Percentiles rank a stretch among this genome's conserved stretches.
Evolutionary conservation across 2,888 invertebrate genomes (phyloP).

Genomic region (Ophioninae sp.): DNA sequence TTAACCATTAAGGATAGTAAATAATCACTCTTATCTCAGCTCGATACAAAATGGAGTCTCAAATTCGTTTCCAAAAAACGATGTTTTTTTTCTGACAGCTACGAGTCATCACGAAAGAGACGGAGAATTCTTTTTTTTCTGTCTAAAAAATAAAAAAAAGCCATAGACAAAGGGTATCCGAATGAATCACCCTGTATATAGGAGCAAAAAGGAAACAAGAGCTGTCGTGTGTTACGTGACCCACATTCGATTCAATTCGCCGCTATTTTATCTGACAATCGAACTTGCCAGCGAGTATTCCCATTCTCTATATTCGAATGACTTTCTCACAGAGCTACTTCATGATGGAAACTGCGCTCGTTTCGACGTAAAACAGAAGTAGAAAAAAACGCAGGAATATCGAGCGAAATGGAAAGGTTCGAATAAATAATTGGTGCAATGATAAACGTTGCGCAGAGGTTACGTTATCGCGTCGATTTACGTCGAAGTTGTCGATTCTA

Average conservation of each 20-base stretch:
- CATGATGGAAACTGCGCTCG: slow-evolving; percentile 15
- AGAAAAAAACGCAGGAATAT: background rate
- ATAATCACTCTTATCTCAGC: too few relatives aligned
- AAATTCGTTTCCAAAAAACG: too few relatives aligned
- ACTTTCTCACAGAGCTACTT: slow-evolving; percentile 26
- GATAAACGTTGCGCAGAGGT: background rate
- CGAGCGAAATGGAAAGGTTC: slow-evolving; percentile 7
- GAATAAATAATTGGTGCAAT: background rate
- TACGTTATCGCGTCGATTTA: background rate
- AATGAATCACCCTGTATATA: background rate
- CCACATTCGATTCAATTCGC: slow-evolving; percentile 48
- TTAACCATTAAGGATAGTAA: too few relatives aligned
- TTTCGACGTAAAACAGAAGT: slow-evolving; percentile 13
- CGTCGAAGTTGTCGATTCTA: background rate
- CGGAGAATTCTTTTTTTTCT: too few relatives aligned
- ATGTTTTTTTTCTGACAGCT: too few relatives aligned
- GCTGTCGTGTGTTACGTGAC: slow-evolving; percentile 42
- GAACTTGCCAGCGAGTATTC: slow-evolving; percentile 26
- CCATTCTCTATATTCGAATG: slow-evolving; percentile 31
- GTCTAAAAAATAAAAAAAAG: too few relatives aligned
- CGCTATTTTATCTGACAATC: slow-evolving; percentile 44
- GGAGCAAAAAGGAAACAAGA: slow-evolving; percentile 26
- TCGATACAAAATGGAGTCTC: too few relatives aligned
- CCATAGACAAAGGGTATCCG: background rate
- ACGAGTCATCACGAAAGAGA: too few relatives aligned